These are phyloP conservation scores for Rhombomys opimus DNA, from an alignment of 2,113 vertebrate species.

Conservation along the genomic window DNA sequence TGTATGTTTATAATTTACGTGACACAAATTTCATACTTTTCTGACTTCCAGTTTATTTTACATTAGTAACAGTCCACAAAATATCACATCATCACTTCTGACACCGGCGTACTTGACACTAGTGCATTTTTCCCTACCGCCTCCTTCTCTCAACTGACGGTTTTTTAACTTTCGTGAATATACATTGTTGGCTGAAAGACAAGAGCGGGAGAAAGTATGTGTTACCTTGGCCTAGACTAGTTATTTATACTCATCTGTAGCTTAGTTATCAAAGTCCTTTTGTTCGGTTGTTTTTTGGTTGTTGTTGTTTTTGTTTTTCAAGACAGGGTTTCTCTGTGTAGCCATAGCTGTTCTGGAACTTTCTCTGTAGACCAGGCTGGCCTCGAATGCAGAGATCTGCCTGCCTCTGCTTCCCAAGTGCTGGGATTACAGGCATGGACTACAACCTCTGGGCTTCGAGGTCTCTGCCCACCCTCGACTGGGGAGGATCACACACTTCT, in stretches of 20 bases:
- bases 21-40: neutral
- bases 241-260: neutral
- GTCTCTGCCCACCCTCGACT: neutral
- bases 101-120: neutral
- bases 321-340: neutral
- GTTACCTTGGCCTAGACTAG: neutral
- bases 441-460: neutral
- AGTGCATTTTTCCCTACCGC: neutral
- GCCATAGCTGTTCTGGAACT: too few relatives aligned
- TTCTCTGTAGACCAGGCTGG: too few relatives aligned
- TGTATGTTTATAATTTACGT: neutral
- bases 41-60: neutral
- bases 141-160: neutral
- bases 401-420: neutral
- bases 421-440: neutral
- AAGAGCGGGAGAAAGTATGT: too few relatives aligned
- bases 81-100: neutral
- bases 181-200: neutral
- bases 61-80: neutral
- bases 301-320: neutral
- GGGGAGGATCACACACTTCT: neutral
- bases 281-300: neutral
- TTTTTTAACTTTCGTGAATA: neutral
- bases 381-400: too few relatives aligned
- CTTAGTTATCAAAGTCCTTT: neutral